Base-by-base conservation (phyloP, 2,797 vertebrate genomes). In the Euthynnus affinis region DNA sequence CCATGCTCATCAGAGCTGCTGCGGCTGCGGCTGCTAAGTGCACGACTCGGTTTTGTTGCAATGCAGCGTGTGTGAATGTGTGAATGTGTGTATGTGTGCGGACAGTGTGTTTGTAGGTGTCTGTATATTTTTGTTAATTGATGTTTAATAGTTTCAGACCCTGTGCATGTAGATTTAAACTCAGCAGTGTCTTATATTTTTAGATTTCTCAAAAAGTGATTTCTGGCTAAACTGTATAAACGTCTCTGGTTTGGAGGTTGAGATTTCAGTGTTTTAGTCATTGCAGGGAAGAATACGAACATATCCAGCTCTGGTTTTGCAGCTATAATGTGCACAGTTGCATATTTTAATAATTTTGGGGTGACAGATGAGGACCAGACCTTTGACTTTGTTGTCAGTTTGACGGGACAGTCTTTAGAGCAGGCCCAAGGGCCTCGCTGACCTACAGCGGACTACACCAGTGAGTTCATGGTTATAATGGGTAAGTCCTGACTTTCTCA, bases 1-100 rank as follows among this genome's bases (percentile, higher is more conserved):
- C 74, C 84, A 91, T 91, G 81, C 85, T 88, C 76, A 84, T 74
- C 62, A 62, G 84, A 76, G 48, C 61, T 62, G 64, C 59, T 20
- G 68, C 58, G 32, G 68, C 58, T 40, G 51, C 48, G 48, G 55
- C 59, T 23, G 55, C 57, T 64, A 29, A 75, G 76, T 57, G 79
- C 71, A 72, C 49, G 18, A 74, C 66, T 20, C 23, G 44, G 65
- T 70, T 63, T 20, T 34, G 59, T n/a, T 59, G 63, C 27, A 53
- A 59, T 48, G 74, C 71, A 23, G 37, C 2, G 60, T 76, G 87
- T 89, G 86, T 82, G 80, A 4, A 29, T 75, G 80, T 82, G 66
- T 68, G 78, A 44, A 61, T 71, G 78, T 57, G 65, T 34, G 12
- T 44, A n/a, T 29, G 72, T 42, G 74, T 53, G 83, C 42, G 29